These are phyloP conservation scores for Hapalemur alaotrensis DNA, from an alignment of 2,797 vertebrate genomes.

Conservation along the genomic window DNA sequence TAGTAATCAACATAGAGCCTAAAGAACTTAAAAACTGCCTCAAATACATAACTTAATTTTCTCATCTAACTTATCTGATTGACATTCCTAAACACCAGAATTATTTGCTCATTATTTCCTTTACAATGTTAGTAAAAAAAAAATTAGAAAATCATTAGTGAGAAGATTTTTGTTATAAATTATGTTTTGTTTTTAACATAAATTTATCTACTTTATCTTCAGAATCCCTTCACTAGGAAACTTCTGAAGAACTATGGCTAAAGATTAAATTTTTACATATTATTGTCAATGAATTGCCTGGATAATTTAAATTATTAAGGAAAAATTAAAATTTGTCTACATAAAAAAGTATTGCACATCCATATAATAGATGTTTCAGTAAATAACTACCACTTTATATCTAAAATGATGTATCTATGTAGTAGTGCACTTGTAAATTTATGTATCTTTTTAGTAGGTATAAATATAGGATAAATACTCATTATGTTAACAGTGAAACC, in stretches of 20 bases:
- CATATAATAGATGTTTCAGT: background rate
- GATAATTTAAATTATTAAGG: constrained; percentile 38
- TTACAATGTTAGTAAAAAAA: background rate
- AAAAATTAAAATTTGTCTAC: constrained; percentile 18
- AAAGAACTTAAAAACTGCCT: background rate
- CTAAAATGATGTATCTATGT: background rate
- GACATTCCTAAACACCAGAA: background rate
- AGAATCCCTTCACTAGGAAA: background rate
- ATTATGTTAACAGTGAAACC: constrained; percentile 19
- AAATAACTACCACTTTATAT: background rate
- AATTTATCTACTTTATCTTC: background rate
- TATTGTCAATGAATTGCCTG: background rate
- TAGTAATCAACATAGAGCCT: background rate
- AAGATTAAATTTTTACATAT: background rate
- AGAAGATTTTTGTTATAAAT: constrained; percentile 18
- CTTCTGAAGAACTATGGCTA: background rate
- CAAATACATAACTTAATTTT: background rate
- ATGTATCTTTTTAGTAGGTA: background rate
- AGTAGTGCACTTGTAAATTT: background rate
- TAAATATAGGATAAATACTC: background rate
- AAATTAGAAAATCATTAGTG: background rate
- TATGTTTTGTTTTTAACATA: constrained; percentile 15
- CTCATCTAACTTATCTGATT: background rate
- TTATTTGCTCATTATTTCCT: background rate
- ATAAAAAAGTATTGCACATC: background rate